A percentile compares a stretch with the other conserved stretches of the same genome.
phyloP scores from a whole-genome alignment of 1,140 invertebrate genomes.

The Brachionus paranguensis region DNA sequence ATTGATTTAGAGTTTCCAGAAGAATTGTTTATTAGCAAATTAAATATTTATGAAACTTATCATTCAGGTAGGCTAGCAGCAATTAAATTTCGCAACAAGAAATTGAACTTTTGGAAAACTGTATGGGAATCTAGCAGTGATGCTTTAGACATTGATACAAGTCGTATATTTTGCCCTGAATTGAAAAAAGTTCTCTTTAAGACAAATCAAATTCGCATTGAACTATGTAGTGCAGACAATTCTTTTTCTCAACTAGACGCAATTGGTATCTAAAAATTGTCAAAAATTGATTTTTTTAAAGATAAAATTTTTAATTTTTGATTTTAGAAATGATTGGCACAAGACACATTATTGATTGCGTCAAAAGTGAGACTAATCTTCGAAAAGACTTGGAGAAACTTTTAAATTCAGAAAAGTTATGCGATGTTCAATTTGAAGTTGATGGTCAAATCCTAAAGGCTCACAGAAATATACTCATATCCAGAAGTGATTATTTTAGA shows the following conservation, averaged over 20 bases:
- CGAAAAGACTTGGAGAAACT: not conserved
- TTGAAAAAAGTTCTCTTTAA: constrained; percentile 6
- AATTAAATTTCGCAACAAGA: constrained; percentile 16
- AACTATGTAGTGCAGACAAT: constrained; percentile 16
- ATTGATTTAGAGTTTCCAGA: constrained; percentile 41
- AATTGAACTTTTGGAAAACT: constrained; percentile 20
- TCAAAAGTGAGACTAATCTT: not conserved
- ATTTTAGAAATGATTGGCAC: constrained; percentile 10
- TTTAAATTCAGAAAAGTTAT: not conserved
- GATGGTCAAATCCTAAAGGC: constrained; percentile 6
- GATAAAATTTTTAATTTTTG: not conserved
- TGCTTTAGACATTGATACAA: not conserved
- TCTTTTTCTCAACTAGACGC: constrained; percentile 40
- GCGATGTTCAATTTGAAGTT: constrained; percentile 29
- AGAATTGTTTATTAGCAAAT: not conserved
- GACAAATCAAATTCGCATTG: constrained; percentile 37
- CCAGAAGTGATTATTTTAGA: constrained; percentile 33
- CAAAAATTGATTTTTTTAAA: not conserved
- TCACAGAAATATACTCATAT: constrained; percentile 28
- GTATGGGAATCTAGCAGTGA: not conserved
- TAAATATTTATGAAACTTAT: constrained; percentile 40
- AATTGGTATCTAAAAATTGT: not conserved
- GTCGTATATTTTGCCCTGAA: not conserved
- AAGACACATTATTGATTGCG: not conserved
- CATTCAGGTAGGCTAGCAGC: not conserved